A percentile compares a stretch with the other conserved stretches of the same genome.
Evolutionary conservation across 2,797 vertebrate genomes (phyloP).

Genomic region (Catostomus latipinnis): DNA sequence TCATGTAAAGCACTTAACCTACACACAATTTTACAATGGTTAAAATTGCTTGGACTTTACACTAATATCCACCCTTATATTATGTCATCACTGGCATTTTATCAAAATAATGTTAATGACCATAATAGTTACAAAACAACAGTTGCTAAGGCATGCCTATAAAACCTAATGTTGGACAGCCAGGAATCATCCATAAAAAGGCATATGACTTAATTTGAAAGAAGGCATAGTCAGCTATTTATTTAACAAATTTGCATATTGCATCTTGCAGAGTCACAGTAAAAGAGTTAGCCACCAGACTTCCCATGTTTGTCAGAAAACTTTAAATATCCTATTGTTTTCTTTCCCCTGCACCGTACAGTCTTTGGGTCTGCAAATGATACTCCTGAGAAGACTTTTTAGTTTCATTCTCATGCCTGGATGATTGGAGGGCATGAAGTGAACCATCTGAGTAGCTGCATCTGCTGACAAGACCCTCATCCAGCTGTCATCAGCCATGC

Average conservation of each 20-base stretch:
- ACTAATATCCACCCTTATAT: constrained; percentile 35
- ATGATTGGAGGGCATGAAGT: constrained; percentile 43
- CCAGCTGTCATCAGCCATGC: constrained; percentile 41
- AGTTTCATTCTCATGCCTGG: constrained; percentile 15
- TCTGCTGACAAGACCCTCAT: constrained; percentile 43
- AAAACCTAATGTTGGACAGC: not conserved
- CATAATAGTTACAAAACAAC: constrained; percentile 17
- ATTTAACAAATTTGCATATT: not conserved
- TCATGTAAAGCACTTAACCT: constrained; percentile 34
- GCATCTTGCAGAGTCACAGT: too few species aligned
- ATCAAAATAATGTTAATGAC: constrained; percentile 15
- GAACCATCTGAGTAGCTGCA: constrained; percentile 41
- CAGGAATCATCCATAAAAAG: not conserved
- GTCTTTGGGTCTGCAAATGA: constrained; percentile 70
- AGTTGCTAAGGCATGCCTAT: not conserved
- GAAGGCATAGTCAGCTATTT: not conserved
- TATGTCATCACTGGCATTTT: constrained; percentile 54
- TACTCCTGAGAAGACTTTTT: constrained; percentile 72
- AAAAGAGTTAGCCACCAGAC: too few species aligned
- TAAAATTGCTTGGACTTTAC: constrained; percentile 35
- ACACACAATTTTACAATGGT: constrained; percentile 21
- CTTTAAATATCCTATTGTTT: constrained; percentile 61
- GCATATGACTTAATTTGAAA: not conserved
- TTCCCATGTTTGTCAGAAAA: not conserved
- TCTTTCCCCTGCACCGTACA: constrained; percentile 38